Evolutionary conservation across 2,113 vertebrate genomes (phyloP).

Genomic region (Corynorhinus townsendii): DNA sequence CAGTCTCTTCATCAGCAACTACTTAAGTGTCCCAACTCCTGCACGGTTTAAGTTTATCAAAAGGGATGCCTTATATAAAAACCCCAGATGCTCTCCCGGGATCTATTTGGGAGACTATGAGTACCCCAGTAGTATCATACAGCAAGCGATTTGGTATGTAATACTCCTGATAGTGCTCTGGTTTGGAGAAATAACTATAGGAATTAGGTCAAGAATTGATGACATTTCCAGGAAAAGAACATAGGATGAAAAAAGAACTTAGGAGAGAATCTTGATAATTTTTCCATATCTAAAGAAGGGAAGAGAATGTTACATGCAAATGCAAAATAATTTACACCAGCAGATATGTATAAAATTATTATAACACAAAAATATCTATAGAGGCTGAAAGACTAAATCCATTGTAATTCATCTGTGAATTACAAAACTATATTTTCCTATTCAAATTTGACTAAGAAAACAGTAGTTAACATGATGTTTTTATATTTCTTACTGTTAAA

Average conservation of each 20-base stretch:
- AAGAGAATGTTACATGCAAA: not conserved
- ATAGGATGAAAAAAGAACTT: not conserved
- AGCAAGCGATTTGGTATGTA: not conserved
- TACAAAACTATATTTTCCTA: not conserved
- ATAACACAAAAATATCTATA: not conserved
- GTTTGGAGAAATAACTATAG: not conserved
- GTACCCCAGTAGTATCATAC: not conserved
- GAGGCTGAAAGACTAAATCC: not conserved
- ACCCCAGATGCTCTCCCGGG: too few species aligned
- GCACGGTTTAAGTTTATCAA: too few species aligned
- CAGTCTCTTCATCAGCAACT: too few species aligned
- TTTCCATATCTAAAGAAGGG: not conserved
- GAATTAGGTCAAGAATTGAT: not conserved
- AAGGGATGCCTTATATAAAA: too few species aligned
- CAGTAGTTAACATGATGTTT: not conserved
- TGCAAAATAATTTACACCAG: not conserved
- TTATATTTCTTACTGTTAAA: not conserved
- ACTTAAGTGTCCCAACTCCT: too few species aligned
- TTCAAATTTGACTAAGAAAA: not conserved
- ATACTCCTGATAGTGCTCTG: not conserved
- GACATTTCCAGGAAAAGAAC: not conserved
- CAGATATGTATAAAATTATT: not conserved
- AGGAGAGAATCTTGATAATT: not conserved
- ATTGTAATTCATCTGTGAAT: not conserved
- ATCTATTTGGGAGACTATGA: not conserved